Conservation (phyloP, 2,797 vertebrate genomes). For the Pogonophryne albipinna region DNA sequence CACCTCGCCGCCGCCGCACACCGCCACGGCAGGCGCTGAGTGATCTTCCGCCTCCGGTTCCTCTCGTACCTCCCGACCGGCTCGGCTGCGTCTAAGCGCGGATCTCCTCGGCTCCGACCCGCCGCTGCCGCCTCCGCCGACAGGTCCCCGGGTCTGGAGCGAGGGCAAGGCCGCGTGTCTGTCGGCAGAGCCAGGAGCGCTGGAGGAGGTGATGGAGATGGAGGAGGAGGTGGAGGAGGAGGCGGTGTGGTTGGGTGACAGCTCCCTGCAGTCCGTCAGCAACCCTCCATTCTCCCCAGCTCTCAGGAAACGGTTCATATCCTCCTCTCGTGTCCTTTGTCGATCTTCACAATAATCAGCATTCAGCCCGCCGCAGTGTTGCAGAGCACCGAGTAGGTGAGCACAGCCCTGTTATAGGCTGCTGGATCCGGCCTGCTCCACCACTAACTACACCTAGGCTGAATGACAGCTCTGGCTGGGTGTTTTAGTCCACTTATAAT, state of each 20-base stretch:
- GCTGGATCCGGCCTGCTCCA: constrained; percentile 37
- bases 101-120: constrained; percentile 93
- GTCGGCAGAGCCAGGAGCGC: constrained; percentile 78
- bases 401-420: constrained; percentile 30
- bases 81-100: constrained; percentile 88
- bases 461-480: constrained; percentile 29
- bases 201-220: constrained; percentile 83
- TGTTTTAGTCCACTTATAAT: no score
- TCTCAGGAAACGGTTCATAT: constrained; percentile 92
- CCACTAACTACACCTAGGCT: constrained; percentile 19
- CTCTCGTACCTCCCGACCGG: constrained; percentile 86
- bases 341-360: constrained; percentile 95
- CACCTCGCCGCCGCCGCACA: constrained; percentile 41
- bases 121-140: constrained; percentile 57
- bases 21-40: constrained; percentile 37
- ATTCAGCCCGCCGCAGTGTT: constrained; percentile 81
- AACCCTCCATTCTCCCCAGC: constrained; percentile 78
- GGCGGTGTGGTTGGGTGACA: constrained; percentile 76
- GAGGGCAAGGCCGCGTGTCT: constrained; percentile 71
- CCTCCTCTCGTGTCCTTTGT: constrained; percentile 84
- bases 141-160: constrained; percentile 87
- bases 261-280: constrained; percentile 90
- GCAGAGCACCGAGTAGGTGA: constrained; percentile 28
- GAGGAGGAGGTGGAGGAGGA: constrained; percentile 82
- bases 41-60: constrained; percentile 82